Base-by-base conservation (phyloP, 2,888 invertebrate species). In the Caenorhabditis afra region DNA sequence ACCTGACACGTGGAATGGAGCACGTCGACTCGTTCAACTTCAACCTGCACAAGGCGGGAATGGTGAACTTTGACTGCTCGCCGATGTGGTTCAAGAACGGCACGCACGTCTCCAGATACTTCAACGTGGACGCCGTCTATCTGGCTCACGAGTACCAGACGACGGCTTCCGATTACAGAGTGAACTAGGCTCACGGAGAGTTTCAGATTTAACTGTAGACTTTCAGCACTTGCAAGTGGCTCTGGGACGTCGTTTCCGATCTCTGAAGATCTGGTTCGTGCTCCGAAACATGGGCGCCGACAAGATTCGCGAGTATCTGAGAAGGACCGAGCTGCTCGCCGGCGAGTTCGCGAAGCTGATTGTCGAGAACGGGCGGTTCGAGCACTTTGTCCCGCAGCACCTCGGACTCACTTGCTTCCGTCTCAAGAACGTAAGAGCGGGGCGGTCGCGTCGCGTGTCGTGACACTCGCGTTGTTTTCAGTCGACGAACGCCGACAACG, bases 51-150 rank as follows among this genome's bases (percentile, higher is more conserved):
- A 99, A 99, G 91, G 98, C 98, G 96, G 92, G 99, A 91, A 95
- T 99, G 96, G 95, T 98, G 10, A 96, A 98, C 91, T 99, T 99
- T 86, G 99, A 99, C 91, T 99, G 98, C 90, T 97, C 98, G 0
- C 96, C 96, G 1, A 95, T 99, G 95, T 99, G 98, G 97, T 96
- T 92, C 92, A 76, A 81, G 44, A 95, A 96, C 91, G 96, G 96
- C 89, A 94, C 94, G 16, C 94, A 96, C 7, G 93, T 99, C 1
- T 97, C 98, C 90, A 93, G 95, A 80, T 97, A 98, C 0, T 99
- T 99, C 91, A 97, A 97, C 88, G 98, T 99, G 1, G 96, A 98
- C 88, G 98, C 99, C 0, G 92, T 99, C 1, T 99, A 99, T 90
- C 92, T 99, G 78, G 94, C 96, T 87, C 99, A 99, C 89, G 97